Base-by-base conservation (phyloP, 2,113 vertebrate genomes). In the Mobula hypostoma region DNA sequence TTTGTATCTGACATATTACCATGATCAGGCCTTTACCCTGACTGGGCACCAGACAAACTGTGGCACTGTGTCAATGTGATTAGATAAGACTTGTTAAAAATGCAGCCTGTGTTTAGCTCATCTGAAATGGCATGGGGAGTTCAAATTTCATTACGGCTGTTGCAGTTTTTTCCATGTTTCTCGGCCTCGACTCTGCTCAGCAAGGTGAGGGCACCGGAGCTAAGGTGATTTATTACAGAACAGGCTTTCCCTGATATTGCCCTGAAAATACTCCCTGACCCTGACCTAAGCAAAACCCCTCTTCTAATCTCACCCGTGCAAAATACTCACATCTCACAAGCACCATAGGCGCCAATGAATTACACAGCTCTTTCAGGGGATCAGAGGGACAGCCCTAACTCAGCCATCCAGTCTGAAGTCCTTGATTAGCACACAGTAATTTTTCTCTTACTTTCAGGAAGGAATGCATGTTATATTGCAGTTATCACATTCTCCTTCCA, bases 301-400 rank as follows among this genome's bases (percentile, higher is more conserved):
- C 24, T 56, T 3, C 91, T 74, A 93, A 93, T 93, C 91, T 93
- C 91, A 74, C 70, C 48, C 68, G 36, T 76, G 68, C 68, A 93
- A 93, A 93, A 74, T 29, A 27, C 11, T 74, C 91, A 93, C 40
- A 93, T 93, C 91, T 93, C 68, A 95, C 95, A 96, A 95, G 95
- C 68, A 29, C 24, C 94, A 94, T 93, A 7, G 95, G 94, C 82
- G 95, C 94, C 92, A 96, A 95, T 95, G 95, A 95, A 96, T 95
- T 76, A 95, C 94, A 95, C 95, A 95, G 95, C 95, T 95, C 95
- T 96, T 94, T 94, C 70, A 93, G 36, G 70, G 36, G 70, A 93
- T 27, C 40, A 40, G 70, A 56, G 24, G n/a, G 58, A 70, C 61
- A 21, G 72, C 6, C 24, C 40, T 74, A 5, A 40, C 12, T 76